A percentile compares a stretch with the other conserved stretches of the same genome.
Evolutionary conservation across 2,888 invertebrate species (phyloP).

Genomic region (Amblyjoppa proteus): DNA sequence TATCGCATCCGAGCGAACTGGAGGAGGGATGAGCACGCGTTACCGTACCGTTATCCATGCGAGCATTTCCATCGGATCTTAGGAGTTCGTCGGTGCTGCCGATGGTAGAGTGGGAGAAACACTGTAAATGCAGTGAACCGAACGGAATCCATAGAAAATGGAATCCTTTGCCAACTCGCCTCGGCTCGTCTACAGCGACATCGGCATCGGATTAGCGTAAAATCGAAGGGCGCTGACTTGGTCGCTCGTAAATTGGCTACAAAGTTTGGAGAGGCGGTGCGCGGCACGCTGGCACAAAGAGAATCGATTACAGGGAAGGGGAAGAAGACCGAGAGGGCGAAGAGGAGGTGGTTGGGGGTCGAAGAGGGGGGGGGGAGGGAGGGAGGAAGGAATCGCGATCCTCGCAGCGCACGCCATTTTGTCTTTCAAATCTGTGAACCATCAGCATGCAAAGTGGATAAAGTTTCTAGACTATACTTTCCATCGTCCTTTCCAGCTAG

Average conservation of each 20-base stretch:
- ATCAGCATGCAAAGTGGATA: slow-evolving; percentile 82
- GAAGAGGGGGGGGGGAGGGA: background rate
- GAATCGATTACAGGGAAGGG: slow-evolving; percentile 77
- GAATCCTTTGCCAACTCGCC: slow-evolving; percentile 51
- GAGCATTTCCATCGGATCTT: slow-evolving; percentile 8
- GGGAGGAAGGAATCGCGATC: slow-evolving; percentile 72
- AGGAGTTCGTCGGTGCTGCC: background rate
- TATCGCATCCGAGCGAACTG: background rate
- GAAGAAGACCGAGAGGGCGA: background rate
- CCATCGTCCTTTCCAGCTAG: slow-evolving; percentile 73
- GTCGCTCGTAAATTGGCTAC: slow-evolving; percentile 82
- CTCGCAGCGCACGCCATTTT: slow-evolving; percentile 74
- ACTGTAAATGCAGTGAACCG: slow-evolving; percentile 38
- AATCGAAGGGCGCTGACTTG: slow-evolving; percentile 82
- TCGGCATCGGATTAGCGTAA: slow-evolving; percentile 81
- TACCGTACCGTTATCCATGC: slow-evolving; percentile 22
- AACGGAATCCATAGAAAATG: slow-evolving; percentile 46
- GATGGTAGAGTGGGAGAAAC: slow-evolving; percentile 19
- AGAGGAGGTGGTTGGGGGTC: background rate
- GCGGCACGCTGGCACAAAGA: slow-evolving; percentile 75
- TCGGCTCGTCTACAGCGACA: slow-evolving; percentile 68
- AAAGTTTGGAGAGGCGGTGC: slow-evolving; percentile 76
- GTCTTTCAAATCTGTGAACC: slow-evolving; percentile 78
- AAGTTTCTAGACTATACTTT: slow-evolving; percentile 79
- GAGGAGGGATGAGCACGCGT: slow-evolving; percentile 4